Evolutionary conservation across 2,888 invertebrate species (phyloP), one percentile per base, ranked within the genome.

Genomic region (Panzeria rudis): DNA sequence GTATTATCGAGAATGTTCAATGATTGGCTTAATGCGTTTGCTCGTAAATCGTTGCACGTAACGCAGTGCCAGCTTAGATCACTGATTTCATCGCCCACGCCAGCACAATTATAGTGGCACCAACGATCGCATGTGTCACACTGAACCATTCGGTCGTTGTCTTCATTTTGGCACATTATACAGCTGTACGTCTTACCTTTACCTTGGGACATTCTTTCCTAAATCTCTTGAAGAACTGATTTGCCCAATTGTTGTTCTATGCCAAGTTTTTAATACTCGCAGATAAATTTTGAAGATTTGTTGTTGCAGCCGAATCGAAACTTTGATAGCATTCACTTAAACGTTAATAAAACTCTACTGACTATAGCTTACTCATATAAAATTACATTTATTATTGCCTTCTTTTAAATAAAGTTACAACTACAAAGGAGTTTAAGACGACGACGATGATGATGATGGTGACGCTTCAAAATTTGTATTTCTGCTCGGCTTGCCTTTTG

Each of bases 131-230:
- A 75, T 9, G 50, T 50, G 52, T 75, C 73, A 25, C 78, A 77
- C 23, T 77, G 68, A 20, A 78, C 77, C 77, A 78, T 78, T 25
- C 59, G 15, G 7, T 78, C 68, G 13, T 69, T 69, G 25, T 78
- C 59, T 20, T 17, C 38, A 3, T 20, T 13, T 17, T 9, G 5
- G 35, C 76, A 77, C 56, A 59, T 41, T n/a, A 11, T 62, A 9
- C 61, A 73, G 61, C 61, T 59, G 52, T 23, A 8, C 44, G 15
- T 66, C n/a, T 29, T 47, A n/a, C n/a, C n/a, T n/a, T n/a, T n/a
- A 13, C 54, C 11, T 23, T 54, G 25, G 6, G 44, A 44, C 44
- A 44, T 44, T 44, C 7, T 7, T 7, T 44, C n/a, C 44, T 3
- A 44, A 44, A n/a, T n/a, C n/a, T n/a, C 3, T 44, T 44, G 15